Evolutionary conservation across 2,888 invertebrate species (phyloP), one percentile per base, ranked within the genome.

Genomic region (Tachina lurida): DNA sequence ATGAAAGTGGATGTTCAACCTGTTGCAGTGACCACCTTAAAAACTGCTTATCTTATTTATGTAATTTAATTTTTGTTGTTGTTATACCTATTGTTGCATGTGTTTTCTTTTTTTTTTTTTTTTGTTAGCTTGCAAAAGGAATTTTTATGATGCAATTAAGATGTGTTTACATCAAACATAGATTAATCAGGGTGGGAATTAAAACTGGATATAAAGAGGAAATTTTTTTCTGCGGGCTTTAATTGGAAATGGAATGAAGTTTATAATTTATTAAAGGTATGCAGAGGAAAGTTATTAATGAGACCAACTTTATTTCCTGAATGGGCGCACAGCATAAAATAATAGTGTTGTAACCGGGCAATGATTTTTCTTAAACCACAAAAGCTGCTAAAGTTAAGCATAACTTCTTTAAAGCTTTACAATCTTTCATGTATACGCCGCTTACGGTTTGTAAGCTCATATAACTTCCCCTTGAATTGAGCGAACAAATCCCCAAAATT

Each of bases 1-100:
- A 90, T 90, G 91, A 90, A 90, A 90, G 91, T 90, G 90, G 87
- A 85, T 78, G 71, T 76, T 76, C 84, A 80, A 87, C 82, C 85
- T 82, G 84, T 81, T 84, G 81, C 75, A 67, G 54, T 62, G 77
- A 71, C 60, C 76, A 80, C 58, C 52, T 84, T 68, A 58, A 74
- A 63, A 73, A 45, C 58, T 58, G 70, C 73, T 67, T 62, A 80
- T 73, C 76, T 80, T 63, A 73, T 73, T 80, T 31, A 31, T 84
- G 56, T 60, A 43, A 10, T 17, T 68, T 41, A 47, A 56, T 70
- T 47, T 56, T 10, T 39, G 8, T 52, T 17, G 17, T 62, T 45
- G 12, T 71, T n/a, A 7, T 31, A 31, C 8, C 4, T 76, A 31
- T 45, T 19, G 31, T n/a, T n/a, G 60, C 54, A 54, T 8, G 52